A percentile compares a stretch with the other conserved stretches of the same genome.
Conservation (phyloP, 2,113 vertebrate genomes). For the Aythya baeri region DNA sequence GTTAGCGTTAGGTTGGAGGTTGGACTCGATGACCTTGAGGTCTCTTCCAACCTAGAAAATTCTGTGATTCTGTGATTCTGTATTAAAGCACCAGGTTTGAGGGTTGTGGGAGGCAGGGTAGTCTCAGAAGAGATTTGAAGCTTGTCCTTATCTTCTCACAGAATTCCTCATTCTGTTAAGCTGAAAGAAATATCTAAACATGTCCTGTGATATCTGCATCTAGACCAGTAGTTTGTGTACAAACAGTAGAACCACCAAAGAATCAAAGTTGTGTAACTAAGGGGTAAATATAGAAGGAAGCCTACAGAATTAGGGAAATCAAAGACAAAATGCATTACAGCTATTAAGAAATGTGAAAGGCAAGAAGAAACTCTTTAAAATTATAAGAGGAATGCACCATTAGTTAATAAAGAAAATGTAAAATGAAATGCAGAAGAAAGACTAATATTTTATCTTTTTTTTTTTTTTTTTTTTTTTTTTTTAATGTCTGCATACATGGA, state of each 20-base stretch:
- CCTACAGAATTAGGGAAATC: background rate
- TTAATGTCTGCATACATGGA: background rate
- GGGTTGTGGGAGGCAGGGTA: background rate
- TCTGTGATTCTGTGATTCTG: no score
- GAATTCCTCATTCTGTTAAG: background rate
- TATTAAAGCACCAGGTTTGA: background rate
- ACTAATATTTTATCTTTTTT: background rate
- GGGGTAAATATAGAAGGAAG: background rate
- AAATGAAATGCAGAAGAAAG: background rate
- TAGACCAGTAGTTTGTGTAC: background rate
- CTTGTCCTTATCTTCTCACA: background rate
- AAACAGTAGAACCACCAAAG: background rate
- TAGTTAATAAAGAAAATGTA: background rate
- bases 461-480: background rate
- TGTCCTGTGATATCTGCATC: background rate
- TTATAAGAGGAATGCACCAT: background rate
- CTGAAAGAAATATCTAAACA: background rate
- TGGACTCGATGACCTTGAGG: no score
- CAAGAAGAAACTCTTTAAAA: background rate
- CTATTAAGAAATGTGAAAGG: background rate
- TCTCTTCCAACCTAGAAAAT: no score
- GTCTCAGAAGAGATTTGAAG: background rate
- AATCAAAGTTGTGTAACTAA: background rate
- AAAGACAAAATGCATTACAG: background rate
- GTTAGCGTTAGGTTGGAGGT: no score